Conservation (phyloP, 23 tunicate genomes). For the Trididemnum nubilum region DNA sequence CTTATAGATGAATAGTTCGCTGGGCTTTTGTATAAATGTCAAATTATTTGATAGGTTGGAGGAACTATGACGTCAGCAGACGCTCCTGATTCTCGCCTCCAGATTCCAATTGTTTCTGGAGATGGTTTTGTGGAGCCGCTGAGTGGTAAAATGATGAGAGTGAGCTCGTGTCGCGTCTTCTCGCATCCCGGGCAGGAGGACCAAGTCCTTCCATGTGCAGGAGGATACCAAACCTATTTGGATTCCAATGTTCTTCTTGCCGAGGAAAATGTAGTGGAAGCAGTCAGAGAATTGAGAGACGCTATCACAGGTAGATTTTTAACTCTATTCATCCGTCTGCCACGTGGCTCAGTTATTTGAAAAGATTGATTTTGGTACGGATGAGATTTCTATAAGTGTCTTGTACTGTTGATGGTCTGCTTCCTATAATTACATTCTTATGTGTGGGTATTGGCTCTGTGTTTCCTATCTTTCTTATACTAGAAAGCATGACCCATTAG, state of each 20-base stretch:
- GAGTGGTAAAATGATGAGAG: constrained; percentile 59
- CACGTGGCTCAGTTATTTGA: neutral
- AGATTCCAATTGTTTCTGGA: constrained; percentile 67
- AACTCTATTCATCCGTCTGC: neutral
- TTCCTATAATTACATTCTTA: no score
- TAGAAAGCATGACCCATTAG: no score
- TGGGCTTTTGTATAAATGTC: no score
- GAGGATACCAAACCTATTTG: constrained; percentile 73
- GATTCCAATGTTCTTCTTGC: constrained; percentile 55
- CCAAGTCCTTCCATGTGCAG: constrained; percentile 61
- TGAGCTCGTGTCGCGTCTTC: constrained; percentile 50
- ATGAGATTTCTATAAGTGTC: neutral
- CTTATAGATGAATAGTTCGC: no score
- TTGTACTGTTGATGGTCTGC: neutral
- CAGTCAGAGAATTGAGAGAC: constrained; percentile 56
- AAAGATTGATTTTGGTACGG: neutral
- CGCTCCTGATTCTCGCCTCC: constrained; percentile 45
- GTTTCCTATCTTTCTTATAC: no score
- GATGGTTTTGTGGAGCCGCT: constrained; percentile 75
- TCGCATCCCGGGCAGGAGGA: constrained; percentile 36
- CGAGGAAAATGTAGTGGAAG: constrained; percentile 52
- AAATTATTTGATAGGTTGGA: no score
- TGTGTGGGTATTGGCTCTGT: no score
- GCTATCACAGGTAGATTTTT: constrained; percentile 53
- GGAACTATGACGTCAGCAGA: constrained; percentile 67